A percentile compares a stretch with the other conserved stretches of the same genome.
phyloP scores from a whole-genome alignment of 2,797 vertebrate genomes.

The Aldrovandia affinis region DNA sequence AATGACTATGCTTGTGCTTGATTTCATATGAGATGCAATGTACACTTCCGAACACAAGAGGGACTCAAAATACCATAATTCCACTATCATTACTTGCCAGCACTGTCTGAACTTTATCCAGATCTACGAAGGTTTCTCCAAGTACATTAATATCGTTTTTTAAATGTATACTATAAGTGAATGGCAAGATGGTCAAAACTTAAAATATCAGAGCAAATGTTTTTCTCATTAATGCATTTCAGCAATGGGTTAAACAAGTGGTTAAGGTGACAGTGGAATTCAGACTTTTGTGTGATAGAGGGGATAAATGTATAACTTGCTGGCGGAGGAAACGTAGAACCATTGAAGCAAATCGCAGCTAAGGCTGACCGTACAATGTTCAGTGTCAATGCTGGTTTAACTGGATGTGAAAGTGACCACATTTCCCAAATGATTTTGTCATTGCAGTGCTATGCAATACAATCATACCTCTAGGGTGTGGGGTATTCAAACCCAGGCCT shows the following conservation, averaged over 20 bases:
- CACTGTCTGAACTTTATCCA: too few species aligned
- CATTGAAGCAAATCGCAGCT: not conserved
- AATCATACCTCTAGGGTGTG: too few species aligned
- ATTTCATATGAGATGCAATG: not conserved
- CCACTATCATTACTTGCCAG: not conserved
- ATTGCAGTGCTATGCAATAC: not conserved
- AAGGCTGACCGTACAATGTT: not conserved
- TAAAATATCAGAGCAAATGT: not conserved
- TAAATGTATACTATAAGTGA: not conserved
- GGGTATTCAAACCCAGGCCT: too few species aligned
- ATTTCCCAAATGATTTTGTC: not conserved
- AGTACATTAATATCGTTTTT: not conserved
- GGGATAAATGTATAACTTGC: not conserved
- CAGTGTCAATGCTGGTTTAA: not conserved
- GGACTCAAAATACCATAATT: conserved; percentile 50
- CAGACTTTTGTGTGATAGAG: not conserved
- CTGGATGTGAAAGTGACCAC: not conserved
- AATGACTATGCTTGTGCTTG: conserved; percentile 23
- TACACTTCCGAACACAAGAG: conserved; percentile 43
- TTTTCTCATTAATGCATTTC: not conserved
- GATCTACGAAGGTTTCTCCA: too few species aligned
- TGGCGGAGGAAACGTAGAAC: not conserved
- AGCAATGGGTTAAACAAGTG: not conserved
- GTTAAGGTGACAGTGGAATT: not conserved
- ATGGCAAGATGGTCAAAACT: not conserved